Conservation (phyloP, 2,113 vertebrate species). For the human (Homo sapiens) region GRCh38 chr4:164204001-164204500, state of each 20-base stretch:
- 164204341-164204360: neutral
- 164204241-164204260: neutral
- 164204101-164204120: neutral
- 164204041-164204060: neutral
- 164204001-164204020: neutral
- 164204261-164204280: neutral
- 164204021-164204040: neutral
- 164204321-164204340: neutral
- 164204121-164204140: neutral
- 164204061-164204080: neutral
- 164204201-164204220: neutral
- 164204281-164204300: conserved; percentile 9
- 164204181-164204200: neutral
- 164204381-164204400: neutral
- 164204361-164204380: neutral
- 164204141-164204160: neutral
- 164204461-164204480: neutral
- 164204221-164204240: neutral
- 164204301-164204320: neutral
- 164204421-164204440: neutral
- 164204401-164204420: neutral
- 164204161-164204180: neutral
- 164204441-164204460: neutral
- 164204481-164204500: conserved; percentile 55
- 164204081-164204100: neutral